Evolutionary conservation across 2,113 vertebrate genomes (phyloP).

Genomic region (Xiphias gladius): DNA sequence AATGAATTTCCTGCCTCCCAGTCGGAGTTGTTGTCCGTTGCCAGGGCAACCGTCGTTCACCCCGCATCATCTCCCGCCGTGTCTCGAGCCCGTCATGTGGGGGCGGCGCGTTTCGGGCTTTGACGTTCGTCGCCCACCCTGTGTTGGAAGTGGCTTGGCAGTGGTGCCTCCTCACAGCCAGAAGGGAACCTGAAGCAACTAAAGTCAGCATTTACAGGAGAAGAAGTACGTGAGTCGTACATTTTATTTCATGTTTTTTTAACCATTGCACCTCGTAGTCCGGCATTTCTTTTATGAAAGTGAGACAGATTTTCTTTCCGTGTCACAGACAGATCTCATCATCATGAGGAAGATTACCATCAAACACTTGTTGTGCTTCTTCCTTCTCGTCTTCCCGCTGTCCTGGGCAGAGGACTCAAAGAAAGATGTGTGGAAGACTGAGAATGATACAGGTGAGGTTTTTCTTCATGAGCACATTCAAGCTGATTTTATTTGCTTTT

Average conservation of each 20-base stretch:
- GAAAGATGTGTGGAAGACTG: conserved; percentile 42
- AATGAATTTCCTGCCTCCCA: too few relatives aligned
- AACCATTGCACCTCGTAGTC: neutral
- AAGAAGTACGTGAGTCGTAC: neutral
- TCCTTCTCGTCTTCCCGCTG: conserved; percentile 66
- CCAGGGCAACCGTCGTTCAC: conserved; percentile 28
- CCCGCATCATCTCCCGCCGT: conserved; percentile 17
- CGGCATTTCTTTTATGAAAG: neutral
- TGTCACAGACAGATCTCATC: conserved; percentile 26
- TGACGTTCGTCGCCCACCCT: neutral
- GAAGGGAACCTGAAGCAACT: neutral
- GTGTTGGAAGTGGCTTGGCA: conserved; percentile 7
- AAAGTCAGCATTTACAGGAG: neutral
- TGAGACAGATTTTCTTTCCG: neutral
- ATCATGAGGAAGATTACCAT: conserved; percentile 54
- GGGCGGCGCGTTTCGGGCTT: conserved; percentile 31
- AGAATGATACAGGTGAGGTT: conserved; percentile 71
- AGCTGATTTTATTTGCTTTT: neutral
- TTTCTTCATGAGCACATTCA: neutral
- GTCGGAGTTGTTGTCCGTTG: conserved; percentile 10
- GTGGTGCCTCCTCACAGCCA: neutral
- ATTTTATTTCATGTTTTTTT: neutral
- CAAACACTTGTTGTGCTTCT: conserved; percentile 73
- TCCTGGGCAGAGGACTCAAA: conserved; percentile 65
- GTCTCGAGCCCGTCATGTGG: conserved; percentile 7